These are phyloP conservation scores for Lithobius niger DNA, from an alignment of 1,140 invertebrate genomes.

Conservation along the genomic window DNA sequence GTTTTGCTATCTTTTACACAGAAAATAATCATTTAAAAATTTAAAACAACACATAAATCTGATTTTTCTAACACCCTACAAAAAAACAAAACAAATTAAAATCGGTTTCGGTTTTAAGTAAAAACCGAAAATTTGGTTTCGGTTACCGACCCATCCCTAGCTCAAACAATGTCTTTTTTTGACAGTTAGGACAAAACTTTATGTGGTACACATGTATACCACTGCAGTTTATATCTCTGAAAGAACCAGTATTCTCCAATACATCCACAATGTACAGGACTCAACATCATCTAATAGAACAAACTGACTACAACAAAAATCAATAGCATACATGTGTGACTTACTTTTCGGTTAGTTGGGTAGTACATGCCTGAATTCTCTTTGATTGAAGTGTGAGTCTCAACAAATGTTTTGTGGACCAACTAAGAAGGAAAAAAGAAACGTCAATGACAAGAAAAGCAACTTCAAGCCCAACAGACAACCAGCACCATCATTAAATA, in stretches of 20 bases:
- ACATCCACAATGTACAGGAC: neutral
- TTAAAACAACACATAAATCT: neutral
- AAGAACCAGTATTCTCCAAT: neutral
- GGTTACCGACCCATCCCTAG: neutral
- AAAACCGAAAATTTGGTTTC: neutral
- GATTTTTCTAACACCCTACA: neutral
- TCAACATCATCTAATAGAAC: neutral
- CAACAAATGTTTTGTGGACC: conserved; percentile 49
- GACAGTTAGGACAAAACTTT: no score
- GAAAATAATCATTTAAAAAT: no score
- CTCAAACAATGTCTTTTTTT: neutral
- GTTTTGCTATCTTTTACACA: no score
- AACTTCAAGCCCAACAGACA: no score
- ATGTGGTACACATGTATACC: neutral
- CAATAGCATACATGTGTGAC: no score
- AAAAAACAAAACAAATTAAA: neutral
- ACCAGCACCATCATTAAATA: neutral
- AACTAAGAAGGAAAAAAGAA: conserved; percentile 32
- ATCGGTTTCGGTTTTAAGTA: neutral
- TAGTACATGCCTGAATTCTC: conserved; percentile 57
- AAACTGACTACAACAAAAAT: neutral
- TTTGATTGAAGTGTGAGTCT: conserved; percentile 71
- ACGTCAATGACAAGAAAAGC: neutral
- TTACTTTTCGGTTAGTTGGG: conserved; percentile 39
- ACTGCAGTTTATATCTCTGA: conserved; percentile 1